A percentile compares a stretch with the other conserved stretches of the same genome.
These are phyloP conservation scores for Arion vulgaris DNA, from an alignment of 1,140 invertebrate species.

Conservation along the genomic window DNA sequence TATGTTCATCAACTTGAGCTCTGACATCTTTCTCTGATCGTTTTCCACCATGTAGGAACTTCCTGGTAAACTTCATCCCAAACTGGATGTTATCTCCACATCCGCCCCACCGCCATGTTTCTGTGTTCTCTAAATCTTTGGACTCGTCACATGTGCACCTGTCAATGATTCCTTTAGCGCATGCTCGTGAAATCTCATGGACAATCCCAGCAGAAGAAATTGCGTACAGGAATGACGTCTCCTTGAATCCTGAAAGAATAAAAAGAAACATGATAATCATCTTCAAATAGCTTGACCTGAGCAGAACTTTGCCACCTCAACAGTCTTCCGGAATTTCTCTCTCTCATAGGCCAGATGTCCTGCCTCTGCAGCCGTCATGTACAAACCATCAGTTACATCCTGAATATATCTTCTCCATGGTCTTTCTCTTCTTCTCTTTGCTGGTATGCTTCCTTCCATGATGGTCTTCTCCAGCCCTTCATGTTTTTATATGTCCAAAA, in stretches of 20 bases:
- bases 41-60: conserved; percentile 76
- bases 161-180: conserved; percentile 78
- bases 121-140: conserved; percentile 61
- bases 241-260: conserved; percentile 77
- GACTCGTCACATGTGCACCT: conserved; percentile 79
- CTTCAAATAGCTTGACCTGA: too few relatives aligned
- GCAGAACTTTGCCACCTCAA: too few relatives aligned
- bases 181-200: conserved; percentile 80
- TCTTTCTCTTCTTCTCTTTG: too few relatives aligned
- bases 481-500: too few relatives aligned
- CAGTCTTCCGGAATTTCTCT: too few relatives aligned
- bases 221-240: conserved; percentile 81
- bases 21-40: conserved; percentile 63
- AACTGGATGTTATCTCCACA: conserved; percentile 80
- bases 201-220: conserved; percentile 81
- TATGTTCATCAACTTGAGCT: conserved; percentile 79
- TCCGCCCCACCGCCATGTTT: conserved; percentile 79
- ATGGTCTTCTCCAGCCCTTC: too few relatives aligned
- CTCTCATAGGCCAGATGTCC: too few relatives aligned
- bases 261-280: too few relatives aligned
- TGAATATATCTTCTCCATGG: too few relatives aligned
- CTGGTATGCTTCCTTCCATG: too few relatives aligned
- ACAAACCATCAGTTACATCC: too few relatives aligned
- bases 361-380: too few relatives aligned
- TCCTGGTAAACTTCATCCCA: conserved; percentile 77